These are phyloP conservation scores for Atrina japonica DNA, from an alignment of 2,888 invertebrate genomes.

Conservation along the genomic window DNA sequence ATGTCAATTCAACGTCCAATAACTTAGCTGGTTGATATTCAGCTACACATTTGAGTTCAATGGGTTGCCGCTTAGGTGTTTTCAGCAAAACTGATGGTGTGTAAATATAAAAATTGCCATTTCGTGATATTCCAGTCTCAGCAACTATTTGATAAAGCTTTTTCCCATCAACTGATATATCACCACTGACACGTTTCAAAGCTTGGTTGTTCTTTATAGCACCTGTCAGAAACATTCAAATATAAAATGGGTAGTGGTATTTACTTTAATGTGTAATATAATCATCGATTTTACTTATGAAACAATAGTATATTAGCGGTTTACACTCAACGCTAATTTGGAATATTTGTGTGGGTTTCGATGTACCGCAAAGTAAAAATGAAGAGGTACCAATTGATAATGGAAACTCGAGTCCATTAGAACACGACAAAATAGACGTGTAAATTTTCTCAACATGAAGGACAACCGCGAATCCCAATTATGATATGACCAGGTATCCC, in stretches of 20 bases:
- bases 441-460: too few relatives aligned
- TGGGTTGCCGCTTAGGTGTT: conserved; percentile 33
- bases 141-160: conserved; percentile 49
- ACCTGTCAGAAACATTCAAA: conserved; percentile 34
- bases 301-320: not conserved
- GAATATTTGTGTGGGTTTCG: too few relatives aligned
- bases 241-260: too few relatives aligned
- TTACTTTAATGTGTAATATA: not conserved
- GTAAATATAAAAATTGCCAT: conserved; percentile 49
- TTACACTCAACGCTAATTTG: too few relatives aligned
- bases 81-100: conserved; percentile 49
- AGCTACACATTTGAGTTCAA: conserved; percentile 47
- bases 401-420: too few relatives aligned
- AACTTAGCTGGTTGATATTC: conserved; percentile 54
- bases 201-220: conserved; percentile 36
- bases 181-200: conserved; percentile 48
- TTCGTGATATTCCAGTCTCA: conserved; percentile 37
- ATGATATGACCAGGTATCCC: too few relatives aligned
- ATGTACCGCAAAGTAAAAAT: too few relatives aligned
- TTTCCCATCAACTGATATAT: conserved; percentile 46
- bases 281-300: not conserved
- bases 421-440: too few relatives aligned
- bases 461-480: too few relatives aligned
- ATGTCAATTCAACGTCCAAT: conserved; percentile 54
- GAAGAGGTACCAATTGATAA: too few relatives aligned